Conservation (phyloP, 2,888 invertebrate species). For the Eugnorisma glareosa region DNA sequence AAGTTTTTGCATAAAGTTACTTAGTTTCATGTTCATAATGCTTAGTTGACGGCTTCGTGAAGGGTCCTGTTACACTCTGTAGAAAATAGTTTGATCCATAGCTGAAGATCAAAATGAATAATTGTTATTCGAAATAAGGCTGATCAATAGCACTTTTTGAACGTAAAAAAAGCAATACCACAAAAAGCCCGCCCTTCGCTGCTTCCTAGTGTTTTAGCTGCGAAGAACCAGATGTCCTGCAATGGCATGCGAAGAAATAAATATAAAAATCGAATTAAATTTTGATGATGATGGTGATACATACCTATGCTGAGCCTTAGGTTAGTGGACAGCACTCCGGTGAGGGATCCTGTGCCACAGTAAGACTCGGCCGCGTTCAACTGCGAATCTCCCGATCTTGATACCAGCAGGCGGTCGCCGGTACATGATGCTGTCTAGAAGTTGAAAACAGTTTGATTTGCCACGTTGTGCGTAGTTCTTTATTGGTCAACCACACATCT, state of each 20-base stretch:
- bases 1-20: no score
- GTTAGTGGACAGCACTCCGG: conserved; percentile 66
- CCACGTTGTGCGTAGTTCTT: neutral
- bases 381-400: conserved; percentile 84
- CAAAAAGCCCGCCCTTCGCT: no score
- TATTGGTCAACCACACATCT: neutral
- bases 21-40: no score
- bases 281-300: neutral
- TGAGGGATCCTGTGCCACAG: conserved; percentile 87
- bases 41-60: no score
- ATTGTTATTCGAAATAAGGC: no score
- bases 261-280: neutral
- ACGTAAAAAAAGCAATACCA: no score
- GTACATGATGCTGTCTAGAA: conserved; percentile 86
- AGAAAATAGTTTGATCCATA: no score
- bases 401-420: conserved; percentile 87
- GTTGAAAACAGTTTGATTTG: conserved; percentile 8
- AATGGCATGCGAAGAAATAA: neutral
- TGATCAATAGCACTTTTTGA: no score
- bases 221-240: no score
- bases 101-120: no score
- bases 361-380: conserved; percentile 85
- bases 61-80: no score
- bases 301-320: conserved; percentile 73
- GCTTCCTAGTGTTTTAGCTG: no score